These are phyloP conservation scores for Archegozetes longisetosus DNA, from an alignment of 1,140 invertebrate genomes.

Conservation along the genomic window DNA sequence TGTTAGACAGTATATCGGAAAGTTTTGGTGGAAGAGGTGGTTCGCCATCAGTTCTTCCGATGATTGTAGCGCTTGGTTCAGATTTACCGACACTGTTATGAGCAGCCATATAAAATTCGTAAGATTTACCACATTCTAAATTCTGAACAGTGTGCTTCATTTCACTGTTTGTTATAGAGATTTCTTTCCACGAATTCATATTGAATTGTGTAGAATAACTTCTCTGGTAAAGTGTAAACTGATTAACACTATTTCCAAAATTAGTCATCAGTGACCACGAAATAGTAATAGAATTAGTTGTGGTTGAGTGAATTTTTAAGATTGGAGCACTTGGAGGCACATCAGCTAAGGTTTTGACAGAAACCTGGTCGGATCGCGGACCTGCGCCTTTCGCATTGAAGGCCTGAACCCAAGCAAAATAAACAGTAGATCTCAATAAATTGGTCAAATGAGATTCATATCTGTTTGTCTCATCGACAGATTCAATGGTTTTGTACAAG, in stretches of 20 bases:
- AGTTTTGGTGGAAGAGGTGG: conserved; percentile 12
- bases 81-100: conserved; percentile 75
- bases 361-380: conserved; percentile 27
- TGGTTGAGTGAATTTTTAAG: conserved; percentile 9
- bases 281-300: conserved; percentile 14
- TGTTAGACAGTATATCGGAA: not conserved
- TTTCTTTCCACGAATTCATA: not conserved
- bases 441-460: conserved; percentile 18
- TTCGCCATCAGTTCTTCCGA: conserved; percentile 19
- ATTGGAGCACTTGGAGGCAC: conserved; percentile 18
- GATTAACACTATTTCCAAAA: conserved; percentile 7
- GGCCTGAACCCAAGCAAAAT: conserved; percentile 26
- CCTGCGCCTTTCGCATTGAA: conserved; percentile 31
- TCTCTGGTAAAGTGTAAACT: too few relatives aligned
- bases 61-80: conserved; percentile 42
- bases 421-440: conserved; percentile 15
- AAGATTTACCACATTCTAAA: conserved; percentile 51
- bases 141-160: not conserved
- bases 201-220: not conserved
- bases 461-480: not conserved
- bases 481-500: conserved; percentile 13
- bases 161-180: conserved; percentile 3
- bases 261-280: conserved; percentile 11
- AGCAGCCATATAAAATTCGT: conserved; percentile 70
- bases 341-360: conserved; percentile 26